Conservation (phyloP, 2,888 invertebrate genomes). For the Drosophila antonietae region DNA sequence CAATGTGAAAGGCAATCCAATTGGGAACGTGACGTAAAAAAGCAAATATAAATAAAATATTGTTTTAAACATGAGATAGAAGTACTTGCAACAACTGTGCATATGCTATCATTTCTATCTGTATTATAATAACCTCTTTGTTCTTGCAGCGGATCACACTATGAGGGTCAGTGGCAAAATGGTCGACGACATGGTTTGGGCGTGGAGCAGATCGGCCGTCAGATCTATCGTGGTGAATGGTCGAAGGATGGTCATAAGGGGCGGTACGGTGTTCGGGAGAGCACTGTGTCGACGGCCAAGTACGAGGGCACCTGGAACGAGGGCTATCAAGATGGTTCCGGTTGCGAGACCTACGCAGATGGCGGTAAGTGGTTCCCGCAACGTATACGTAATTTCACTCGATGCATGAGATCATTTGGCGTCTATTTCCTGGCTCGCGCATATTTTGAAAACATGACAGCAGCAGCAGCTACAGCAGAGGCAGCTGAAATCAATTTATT, state of each 20-base stretch:
- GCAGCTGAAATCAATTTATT: constrained; percentile 50
- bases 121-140: constrained; percentile 72
- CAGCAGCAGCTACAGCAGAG: constrained; percentile 7
- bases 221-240: constrained; percentile 99
- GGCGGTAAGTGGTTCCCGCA: constrained; percentile 90
- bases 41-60: no score
- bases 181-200: constrained; percentile 99
- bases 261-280: constrained; percentile 98
- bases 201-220: constrained; percentile 97
- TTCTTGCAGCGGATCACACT: constrained; percentile 93
- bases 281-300: constrained; percentile 96
- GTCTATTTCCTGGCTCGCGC: constrained; percentile 46
- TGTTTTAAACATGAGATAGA: neutral
- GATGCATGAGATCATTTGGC: constrained; percentile 77
- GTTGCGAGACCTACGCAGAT: constrained; percentile 99
- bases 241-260: constrained; percentile 98
- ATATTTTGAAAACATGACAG: constrained; percentile 53
- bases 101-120: no score
- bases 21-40: neutral
- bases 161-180: constrained; percentile 99
- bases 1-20: neutral
- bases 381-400: constrained; percentile 57
- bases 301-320: constrained; percentile 99
- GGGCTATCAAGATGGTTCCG: constrained; percentile 99
- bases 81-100: neutral